These are phyloP conservation scores for Apoda limacodes DNA, from an alignment of 2,888 invertebrate genomes.

Conservation along the genomic window DNA sequence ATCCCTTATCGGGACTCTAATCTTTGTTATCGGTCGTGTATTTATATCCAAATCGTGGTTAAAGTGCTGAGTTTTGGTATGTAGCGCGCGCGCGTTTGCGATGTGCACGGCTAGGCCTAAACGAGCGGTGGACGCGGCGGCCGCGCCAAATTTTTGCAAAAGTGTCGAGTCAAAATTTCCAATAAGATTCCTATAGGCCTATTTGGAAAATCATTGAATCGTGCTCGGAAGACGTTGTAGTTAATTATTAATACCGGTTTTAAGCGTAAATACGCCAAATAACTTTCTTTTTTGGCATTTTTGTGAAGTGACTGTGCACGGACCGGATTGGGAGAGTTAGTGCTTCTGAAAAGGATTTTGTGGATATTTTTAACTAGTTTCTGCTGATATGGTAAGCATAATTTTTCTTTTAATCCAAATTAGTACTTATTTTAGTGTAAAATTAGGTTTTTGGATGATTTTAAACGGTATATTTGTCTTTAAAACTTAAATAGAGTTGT, in stretches of 20 bases:
- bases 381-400: conserved; percentile 43
- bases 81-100: conserved; percentile 21
- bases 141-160: conserved; percentile 53
- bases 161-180: conserved; percentile 30
- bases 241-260: conserved; percentile 31
- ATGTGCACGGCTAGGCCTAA: conserved; percentile 45
- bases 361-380: conserved; percentile 9
- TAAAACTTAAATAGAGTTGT: conserved; percentile 5
- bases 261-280: conserved; percentile 23
- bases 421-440: conserved; percentile 8
- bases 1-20: conserved; percentile 40
- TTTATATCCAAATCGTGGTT: conserved; percentile 14
- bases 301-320: conserved; percentile 36
- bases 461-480: too few relatives aligned
- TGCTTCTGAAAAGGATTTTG: too few relatives aligned
- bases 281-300: conserved; percentile 29
- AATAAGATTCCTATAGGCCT: conserved; percentile 67
- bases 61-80: conserved; percentile 14
- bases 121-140: conserved; percentile 33
- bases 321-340: conserved; percentile 18
- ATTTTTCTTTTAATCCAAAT: conserved; percentile 19
- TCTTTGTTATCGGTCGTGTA: conserved; percentile 19
- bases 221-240: conserved; percentile 23
- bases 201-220: conserved; percentile 36
- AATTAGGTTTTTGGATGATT: conserved; percentile 10